phyloP scores from a whole-genome alignment of 64 coral and sea anemone genomes.

The Montipora efflorescens region DNA sequence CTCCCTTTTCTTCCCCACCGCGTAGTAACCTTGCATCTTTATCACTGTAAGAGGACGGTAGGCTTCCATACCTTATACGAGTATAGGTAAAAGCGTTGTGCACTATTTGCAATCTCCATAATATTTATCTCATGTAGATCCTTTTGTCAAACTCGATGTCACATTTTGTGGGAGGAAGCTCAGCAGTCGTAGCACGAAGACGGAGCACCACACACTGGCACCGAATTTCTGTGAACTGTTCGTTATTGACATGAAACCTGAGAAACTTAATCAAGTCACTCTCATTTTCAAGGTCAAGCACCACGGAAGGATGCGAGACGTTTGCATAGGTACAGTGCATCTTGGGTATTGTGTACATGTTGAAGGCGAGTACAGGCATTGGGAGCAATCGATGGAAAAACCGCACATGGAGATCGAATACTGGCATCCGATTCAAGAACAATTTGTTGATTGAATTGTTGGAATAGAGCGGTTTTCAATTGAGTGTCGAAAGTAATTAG shows the following conservation, averaged over 20 bases:
- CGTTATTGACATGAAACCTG: slow-evolving; percentile 66
- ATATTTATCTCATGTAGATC: slow-evolving; percentile 33
- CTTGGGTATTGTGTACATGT: slow-evolving; percentile 76
- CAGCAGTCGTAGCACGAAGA: slow-evolving; percentile 57
- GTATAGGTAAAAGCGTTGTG: no score
- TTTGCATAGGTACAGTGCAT: slow-evolving; percentile 70
- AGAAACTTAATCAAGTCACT: slow-evolving; percentile 81
- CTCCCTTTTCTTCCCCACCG: no score
- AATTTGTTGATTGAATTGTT: slow-evolving; percentile 22
- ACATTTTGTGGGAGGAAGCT: slow-evolving; percentile 65
- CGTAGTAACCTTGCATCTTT: no score
- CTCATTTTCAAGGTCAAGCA: slow-evolving; percentile 78
- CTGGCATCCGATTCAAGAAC: slow-evolving; percentile 72
- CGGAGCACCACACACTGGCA: slow-evolving; percentile 53
- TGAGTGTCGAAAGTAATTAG: no score
- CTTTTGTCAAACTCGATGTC: slow-evolving; percentile 86
- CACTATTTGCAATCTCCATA: no score
- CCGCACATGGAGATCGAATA: slow-evolving; percentile 77
- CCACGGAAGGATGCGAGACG: slow-evolving; percentile 68
- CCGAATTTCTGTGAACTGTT: slow-evolving; percentile 81
- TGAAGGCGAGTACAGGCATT: slow-evolving; percentile 88
- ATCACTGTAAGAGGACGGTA: no score
- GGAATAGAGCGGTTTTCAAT: no score
- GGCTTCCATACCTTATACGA: no score
- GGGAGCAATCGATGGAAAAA: slow-evolving; percentile 87